Evolutionary conservation across 2,797 vertebrate genomes (phyloP).

Genomic region (Platyrinchus mystaceus): DNA sequence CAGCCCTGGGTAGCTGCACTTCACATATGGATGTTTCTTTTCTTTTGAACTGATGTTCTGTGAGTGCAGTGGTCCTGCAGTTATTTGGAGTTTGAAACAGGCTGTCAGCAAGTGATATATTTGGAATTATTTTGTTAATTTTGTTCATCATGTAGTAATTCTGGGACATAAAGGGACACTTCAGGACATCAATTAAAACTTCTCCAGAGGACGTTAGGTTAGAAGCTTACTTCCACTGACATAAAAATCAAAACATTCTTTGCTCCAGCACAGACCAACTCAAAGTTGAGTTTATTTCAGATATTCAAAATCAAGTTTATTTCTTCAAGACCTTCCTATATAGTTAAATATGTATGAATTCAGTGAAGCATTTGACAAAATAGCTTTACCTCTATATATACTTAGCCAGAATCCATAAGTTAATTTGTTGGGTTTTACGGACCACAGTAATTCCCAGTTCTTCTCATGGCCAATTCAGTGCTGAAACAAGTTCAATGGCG

Average conservation of each 20-base stretch:
- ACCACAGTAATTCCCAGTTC: neutral
- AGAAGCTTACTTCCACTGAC: neutral
- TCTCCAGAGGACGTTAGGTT: neutral
- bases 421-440: neutral
- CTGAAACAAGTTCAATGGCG: accelerated
- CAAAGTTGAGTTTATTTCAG: neutral
- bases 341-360: neutral
- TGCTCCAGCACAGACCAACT: neutral
- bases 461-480: neutral
- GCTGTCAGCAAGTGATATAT: neutral
- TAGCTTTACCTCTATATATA: neutral
- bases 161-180: neutral
- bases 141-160: neutral
- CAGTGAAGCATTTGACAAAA: neutral
- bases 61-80: neutral
- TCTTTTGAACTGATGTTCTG: neutral
- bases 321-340: neutral
- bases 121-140: constrained; percentile 14
- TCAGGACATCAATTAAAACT: constrained; percentile 26
- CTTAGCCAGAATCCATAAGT: neutral
- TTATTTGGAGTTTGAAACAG: neutral
- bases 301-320: neutral
- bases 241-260: neutral
- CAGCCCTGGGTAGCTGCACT: neutral
- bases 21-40: neutral